Conservation (phyloP, 1,140 invertebrate genomes). For the Calephelis nemesis region DNA sequence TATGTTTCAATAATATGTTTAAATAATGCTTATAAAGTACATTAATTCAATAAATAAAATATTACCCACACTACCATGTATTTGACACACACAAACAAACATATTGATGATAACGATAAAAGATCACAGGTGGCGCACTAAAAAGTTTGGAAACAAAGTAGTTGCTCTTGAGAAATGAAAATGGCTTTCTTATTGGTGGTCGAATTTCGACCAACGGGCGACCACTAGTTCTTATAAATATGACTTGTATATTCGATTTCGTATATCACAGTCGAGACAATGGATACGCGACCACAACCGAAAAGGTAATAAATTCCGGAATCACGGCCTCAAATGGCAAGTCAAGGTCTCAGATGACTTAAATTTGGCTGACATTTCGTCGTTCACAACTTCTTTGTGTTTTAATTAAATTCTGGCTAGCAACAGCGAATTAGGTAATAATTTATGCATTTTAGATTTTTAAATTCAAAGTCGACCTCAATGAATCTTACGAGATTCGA, state of each 20-base stretch:
- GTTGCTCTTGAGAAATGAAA: no score
- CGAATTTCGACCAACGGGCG: no score
- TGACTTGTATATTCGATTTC: neutral
- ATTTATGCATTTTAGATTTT: slow-evolving; percentile 8
- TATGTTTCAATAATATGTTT: no score
- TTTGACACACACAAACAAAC: no score
- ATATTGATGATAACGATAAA: no score
- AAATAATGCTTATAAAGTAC: no score
- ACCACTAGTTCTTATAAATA: neutral
- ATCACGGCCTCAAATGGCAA: slow-evolving; percentile 1
- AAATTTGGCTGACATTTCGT: neutral
- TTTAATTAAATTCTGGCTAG: neutral
- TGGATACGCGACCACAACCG: neutral
- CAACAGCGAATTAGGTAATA: neutral
- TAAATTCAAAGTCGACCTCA: slow-evolving; percentile 8
- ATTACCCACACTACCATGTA: no score
- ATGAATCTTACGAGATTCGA: slow-evolving; percentile 2
- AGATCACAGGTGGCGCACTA: no score
- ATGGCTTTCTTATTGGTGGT: no score
- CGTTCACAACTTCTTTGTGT: neutral
- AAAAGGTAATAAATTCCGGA: neutral
- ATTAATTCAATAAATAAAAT: no score
- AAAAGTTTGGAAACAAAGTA: no score
- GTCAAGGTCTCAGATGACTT: neutral
- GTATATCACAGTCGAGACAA: neutral